Conservation (phyloP, 2,888 invertebrate genomes). For the Rhodophaea formosa region DNA sequence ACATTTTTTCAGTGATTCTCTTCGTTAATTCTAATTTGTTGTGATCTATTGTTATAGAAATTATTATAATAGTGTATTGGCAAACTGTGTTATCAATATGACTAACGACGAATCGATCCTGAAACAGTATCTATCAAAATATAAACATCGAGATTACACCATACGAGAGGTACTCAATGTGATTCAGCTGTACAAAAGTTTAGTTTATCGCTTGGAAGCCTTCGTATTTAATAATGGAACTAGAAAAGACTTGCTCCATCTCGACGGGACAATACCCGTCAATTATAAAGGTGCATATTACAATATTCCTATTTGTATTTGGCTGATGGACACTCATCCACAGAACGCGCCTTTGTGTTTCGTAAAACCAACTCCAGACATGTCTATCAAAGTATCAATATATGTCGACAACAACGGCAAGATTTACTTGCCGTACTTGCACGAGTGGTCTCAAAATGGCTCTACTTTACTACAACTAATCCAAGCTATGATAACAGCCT, state of each 20-base stretch:
- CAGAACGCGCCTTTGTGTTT: constrained; percentile 97
- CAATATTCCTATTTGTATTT: constrained; percentile 98
- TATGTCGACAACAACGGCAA: constrained; percentile 97
- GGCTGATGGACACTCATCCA: constrained; percentile 98
- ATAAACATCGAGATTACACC: constrained; percentile 71
- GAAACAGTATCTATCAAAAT: constrained; percentile 67
- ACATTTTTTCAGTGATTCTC: not conserved
- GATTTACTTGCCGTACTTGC: constrained; percentile 97
- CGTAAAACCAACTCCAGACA: constrained; percentile 96
- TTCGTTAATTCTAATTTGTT: not conserved
- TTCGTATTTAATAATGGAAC: constrained; percentile 94
- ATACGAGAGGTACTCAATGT: constrained; percentile 70
- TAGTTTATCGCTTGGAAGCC: constrained; percentile 70
- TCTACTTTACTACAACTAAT: constrained; percentile 95
- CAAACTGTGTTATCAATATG: constrained; percentile 43
- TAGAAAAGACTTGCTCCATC: constrained; percentile 88
- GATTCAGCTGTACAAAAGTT: constrained; percentile 69
- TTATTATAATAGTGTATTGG: not conserved
- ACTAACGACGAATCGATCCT: constrained; percentile 67
- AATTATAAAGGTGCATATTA: constrained; percentile 93
- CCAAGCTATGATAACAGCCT: constrained; percentile 94
- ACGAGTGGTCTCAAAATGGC: constrained; percentile 92
- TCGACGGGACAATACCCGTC: constrained; percentile 96
- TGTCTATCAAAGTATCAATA: constrained; percentile 97
- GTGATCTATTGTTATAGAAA: not conserved